Evolutionary conservation across 2,797 vertebrate species (phyloP).

Genomic region (Anolis apletophallus): DNA sequence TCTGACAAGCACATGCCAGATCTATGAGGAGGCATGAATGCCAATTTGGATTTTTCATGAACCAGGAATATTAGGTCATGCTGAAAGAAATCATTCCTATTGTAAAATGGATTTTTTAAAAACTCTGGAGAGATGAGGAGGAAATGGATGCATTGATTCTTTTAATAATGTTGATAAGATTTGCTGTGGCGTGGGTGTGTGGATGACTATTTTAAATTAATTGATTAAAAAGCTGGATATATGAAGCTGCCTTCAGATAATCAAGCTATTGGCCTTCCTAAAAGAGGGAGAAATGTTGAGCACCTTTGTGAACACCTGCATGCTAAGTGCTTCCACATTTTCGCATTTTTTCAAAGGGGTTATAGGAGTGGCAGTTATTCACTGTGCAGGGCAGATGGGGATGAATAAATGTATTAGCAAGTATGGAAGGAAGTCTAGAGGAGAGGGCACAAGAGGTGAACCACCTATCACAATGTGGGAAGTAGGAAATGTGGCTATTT

Average conservation of each 20-base stretch:
- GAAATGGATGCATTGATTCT: slow-evolving; percentile 42
- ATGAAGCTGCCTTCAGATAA: slow-evolving; percentile 13
- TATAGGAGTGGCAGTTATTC: background rate
- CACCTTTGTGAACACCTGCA: background rate
- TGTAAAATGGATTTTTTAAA: slow-evolving; percentile 38
- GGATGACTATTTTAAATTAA: slow-evolving; percentile 23
- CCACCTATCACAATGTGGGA: background rate
- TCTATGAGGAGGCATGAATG: background rate
- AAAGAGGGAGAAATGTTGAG: background rate
- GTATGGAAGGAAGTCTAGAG: background rate
- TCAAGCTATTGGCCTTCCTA: background rate
- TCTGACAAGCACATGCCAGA: background rate
- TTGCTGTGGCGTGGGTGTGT: slow-evolving; percentile 4
- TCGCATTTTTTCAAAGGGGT: background rate
- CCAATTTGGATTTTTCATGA: slow-evolving; percentile 26
- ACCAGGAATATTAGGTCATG: slow-evolving; percentile 28
- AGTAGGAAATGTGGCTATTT: background rate
- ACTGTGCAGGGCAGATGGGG: background rate
- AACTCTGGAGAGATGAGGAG: slow-evolving; percentile 28
- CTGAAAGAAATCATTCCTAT: slow-evolving; percentile 26
- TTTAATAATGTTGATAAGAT: slow-evolving; percentile 44
- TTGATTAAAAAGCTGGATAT: slow-evolving; percentile 20
- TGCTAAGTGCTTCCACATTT: background rate
- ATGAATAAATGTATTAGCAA: background rate
- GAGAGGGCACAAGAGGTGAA: background rate